A percentile compares a stretch with the other conserved stretches of the same genome.
Evolutionary conservation across 1,140 invertebrate species (phyloP).

Genomic region (Drosophila albomicans): DNA sequence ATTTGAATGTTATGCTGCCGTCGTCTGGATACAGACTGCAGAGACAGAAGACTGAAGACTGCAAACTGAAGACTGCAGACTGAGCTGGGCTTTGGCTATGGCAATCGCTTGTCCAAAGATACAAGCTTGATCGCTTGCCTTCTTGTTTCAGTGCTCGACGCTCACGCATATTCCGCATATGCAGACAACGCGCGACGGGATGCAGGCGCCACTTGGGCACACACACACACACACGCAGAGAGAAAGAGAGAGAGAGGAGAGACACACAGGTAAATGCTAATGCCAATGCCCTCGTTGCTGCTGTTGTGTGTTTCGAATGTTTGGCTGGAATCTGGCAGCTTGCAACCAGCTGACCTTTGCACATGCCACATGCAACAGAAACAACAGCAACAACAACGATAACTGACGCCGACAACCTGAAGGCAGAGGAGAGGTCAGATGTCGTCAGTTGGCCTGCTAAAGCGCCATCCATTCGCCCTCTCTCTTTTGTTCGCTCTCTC

Average conservation of each 20-base stretch:
- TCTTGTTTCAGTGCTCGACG: slow-evolving; percentile 56
- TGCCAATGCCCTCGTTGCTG: slow-evolving; percentile 67
- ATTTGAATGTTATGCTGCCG: slow-evolving; percentile 62
- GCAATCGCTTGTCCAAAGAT: slow-evolving; percentile 22
- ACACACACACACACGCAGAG: slow-evolving; percentile 26
- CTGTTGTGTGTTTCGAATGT: background rate
- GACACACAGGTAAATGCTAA: slow-evolving; percentile 66
- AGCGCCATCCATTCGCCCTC: slow-evolving; percentile 21
- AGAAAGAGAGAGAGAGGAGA: background rate
- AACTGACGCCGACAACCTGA: background rate
- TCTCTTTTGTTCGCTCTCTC: background rate
- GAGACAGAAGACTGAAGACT: background rate
- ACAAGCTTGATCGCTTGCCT: slow-evolving; percentile 53
- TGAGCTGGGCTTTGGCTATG: background rate
- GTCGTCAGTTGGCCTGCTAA: slow-evolving; percentile 45
- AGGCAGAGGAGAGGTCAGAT: slow-evolving; percentile 40
- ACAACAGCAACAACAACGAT: slow-evolving; percentile 16
- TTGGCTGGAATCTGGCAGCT: slow-evolving; percentile 29
- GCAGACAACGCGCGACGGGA: slow-evolving; percentile 81
- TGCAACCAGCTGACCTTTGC: slow-evolving; percentile 79
- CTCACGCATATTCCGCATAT: slow-evolving; percentile 83
- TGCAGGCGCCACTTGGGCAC: slow-evolving; percentile 78
- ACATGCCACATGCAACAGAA: slow-evolving; percentile 57
- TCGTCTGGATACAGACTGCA: slow-evolving; percentile 24
- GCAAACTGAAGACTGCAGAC: background rate